A percentile compares a stretch with the other conserved stretches of the same genome.
phyloP scores from a whole-genome alignment of 2,888 invertebrate genomes.

The Drosophila dives region DNA sequence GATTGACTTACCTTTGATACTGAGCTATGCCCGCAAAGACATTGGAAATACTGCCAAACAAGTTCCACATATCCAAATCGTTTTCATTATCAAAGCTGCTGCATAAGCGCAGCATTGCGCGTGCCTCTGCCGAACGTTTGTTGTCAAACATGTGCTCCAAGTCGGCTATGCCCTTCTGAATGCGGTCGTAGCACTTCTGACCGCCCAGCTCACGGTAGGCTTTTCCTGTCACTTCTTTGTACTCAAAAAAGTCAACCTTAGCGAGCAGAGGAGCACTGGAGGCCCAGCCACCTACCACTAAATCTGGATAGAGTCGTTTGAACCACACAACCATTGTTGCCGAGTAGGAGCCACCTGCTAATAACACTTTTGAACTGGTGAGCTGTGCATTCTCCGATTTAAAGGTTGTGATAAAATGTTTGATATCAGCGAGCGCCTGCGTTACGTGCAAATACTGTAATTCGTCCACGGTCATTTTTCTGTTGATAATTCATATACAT shows the following conservation, averaged over 20 bases:
- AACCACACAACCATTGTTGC: conserved; percentile 90
- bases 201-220: conserved; percentile 80
- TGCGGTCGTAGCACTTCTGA: conserved; percentile 80
- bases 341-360: conserved; percentile 89
- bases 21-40: conserved; percentile 80
- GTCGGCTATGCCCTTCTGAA: conserved; percentile 80
- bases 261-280: conserved; percentile 89
- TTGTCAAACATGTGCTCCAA: conserved; percentile 76
- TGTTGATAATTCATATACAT: conserved; percentile 62
- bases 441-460: conserved; percentile 88
- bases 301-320: conserved; percentile 87
- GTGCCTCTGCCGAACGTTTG: conserved; percentile 74
- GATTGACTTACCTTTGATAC: conserved; percentile 72
- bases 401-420: conserved; percentile 86
- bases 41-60: conserved; percentile 81
- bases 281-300: conserved; percentile 87
- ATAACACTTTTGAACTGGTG: conserved; percentile 84
- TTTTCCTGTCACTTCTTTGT: conserved; percentile 82
- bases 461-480: conserved; percentile 86
- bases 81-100: conserved; percentile 76
- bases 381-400: conserved; percentile 81
- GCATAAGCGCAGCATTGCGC: conserved; percentile 81
- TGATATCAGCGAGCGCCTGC: conserved; percentile 89
- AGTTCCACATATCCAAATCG: conserved; percentile 80
- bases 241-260: conserved; percentile 87